These are phyloP conservation scores for Isurus oxyrinchus DNA, from an alignment of 2,113 vertebrate genomes.

Conservation along the genomic window DNA sequence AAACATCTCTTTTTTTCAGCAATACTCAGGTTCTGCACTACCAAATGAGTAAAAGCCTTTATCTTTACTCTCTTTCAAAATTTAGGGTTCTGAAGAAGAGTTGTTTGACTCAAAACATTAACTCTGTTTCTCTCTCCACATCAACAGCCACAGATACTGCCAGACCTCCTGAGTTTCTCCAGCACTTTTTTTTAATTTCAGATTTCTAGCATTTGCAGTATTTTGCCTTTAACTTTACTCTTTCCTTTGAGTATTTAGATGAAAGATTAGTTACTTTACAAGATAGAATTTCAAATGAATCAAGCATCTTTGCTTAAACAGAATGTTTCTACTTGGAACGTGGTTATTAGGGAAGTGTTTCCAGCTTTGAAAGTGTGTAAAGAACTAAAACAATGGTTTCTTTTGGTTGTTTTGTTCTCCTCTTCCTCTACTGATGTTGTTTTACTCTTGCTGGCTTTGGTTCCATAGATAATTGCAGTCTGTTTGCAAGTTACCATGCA, in stretches of 20 bases:
- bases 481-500: neutral
- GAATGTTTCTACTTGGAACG: neutral
- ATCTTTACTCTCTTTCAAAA: no score
- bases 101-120: no score
- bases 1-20: no score
- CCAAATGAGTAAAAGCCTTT: no score
- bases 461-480: neutral
- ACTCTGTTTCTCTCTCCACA: no score
- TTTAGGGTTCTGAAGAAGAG: no score
- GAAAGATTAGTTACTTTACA: constrained; percentile 3
- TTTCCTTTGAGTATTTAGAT: neutral
- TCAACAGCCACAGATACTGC: no score
- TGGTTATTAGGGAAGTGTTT: neutral
- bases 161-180: no score
- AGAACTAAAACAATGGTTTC: neutral
- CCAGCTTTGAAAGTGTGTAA: neutral
- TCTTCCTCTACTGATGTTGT: neutral
- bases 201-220: no score
- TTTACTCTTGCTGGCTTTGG: neutral
- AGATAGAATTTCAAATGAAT: neutral
- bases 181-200: no score
- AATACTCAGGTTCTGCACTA: no score
- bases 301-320: neutral
- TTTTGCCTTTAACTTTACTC: no score
- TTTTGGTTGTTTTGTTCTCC: neutral